Evolutionary conservation across 1,140 invertebrate species (phyloP).

Genomic region (Pseudomyrmex flavicornis): DNA sequence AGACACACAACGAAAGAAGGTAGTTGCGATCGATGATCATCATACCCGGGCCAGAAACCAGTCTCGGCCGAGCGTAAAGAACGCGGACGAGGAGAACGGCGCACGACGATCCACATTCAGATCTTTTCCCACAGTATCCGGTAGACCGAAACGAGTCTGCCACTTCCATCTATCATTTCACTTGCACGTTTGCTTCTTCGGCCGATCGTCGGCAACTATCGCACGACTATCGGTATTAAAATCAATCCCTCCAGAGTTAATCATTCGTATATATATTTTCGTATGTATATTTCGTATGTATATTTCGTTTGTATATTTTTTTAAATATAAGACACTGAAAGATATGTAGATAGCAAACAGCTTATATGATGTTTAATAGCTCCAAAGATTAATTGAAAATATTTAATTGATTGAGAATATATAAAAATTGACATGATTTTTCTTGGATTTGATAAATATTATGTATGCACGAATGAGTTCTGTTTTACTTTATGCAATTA

Average conservation of each 20-base stretch:
- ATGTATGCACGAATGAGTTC: not conserved
- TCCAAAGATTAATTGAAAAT: too few relatives aligned
- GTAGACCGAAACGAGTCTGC: slow-evolving; percentile 73
- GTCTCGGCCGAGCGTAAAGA: slow-evolving; percentile 1
- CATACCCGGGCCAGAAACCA: slow-evolving; percentile 47
- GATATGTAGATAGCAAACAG: too few relatives aligned
- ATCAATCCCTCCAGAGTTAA: too few relatives aligned
- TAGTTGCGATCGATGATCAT: slow-evolving; percentile 68
- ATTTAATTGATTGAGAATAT: not conserved
- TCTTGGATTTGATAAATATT: slow-evolving; percentile 4
- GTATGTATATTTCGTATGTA: too few relatives aligned
- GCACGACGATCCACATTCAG: slow-evolving; percentile 73
- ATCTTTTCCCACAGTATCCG: slow-evolving; percentile 83
- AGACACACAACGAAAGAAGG: too few relatives aligned
- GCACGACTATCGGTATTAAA: too few relatives aligned
- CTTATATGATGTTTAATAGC: too few relatives aligned
- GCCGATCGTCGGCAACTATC: not conserved
- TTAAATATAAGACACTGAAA: too few relatives aligned
- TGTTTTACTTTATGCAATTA: not conserved
- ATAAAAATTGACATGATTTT: not conserved
- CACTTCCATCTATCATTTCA: slow-evolving; percentile 35
- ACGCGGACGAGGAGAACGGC: not conserved
- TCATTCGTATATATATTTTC: too few relatives aligned
- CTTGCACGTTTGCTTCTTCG: not conserved
- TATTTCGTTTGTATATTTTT: too few relatives aligned